Percentiles rank a stretch among this genome's conserved stretches.
phyloP scores from a whole-genome alignment of 2,888 invertebrate genomes.

The Allolobophora icterica region DNA sequence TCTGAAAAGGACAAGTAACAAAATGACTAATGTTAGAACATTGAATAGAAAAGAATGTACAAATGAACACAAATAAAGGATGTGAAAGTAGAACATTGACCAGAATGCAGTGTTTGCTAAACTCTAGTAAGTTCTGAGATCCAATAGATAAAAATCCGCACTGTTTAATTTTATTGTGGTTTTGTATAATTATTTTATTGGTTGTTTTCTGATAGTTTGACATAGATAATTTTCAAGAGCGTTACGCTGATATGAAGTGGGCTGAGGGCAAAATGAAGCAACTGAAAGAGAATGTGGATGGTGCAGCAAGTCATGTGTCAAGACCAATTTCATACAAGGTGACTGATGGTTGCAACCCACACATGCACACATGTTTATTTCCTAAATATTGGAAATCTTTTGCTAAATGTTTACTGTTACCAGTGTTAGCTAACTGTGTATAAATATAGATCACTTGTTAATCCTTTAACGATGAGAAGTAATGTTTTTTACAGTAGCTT shows the following conservation, averaged over 20 bases:
- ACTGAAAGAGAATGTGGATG: slow-evolving; percentile 23
- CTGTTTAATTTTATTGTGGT: not conserved
- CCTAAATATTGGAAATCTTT: not conserved
- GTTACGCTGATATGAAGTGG: slow-evolving; percentile 79
- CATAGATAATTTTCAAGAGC: slow-evolving; percentile 62
- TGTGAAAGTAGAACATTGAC: too few relatives aligned
- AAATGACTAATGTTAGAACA: too few relatives aligned
- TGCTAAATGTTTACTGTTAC: not conserved
- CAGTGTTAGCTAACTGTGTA: not conserved
- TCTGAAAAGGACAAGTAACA: too few relatives aligned
- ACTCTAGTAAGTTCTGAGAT: not conserved
- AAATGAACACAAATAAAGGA: too few relatives aligned
- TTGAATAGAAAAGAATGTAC: too few relatives aligned
- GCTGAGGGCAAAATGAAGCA: slow-evolving; percentile 76
- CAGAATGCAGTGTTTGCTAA: too few relatives aligned
- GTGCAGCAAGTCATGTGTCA: not conserved
- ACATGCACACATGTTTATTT: not conserved
- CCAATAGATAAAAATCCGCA: not conserved
- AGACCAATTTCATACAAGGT: not conserved
- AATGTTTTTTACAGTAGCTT: too few relatives aligned
- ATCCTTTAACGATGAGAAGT: not conserved
- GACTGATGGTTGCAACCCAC: not conserved
- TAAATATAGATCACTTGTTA: not conserved
- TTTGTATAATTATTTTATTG: not conserved
- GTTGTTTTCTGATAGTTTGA: slow-evolving; percentile 60